A percentile compares a stretch with the other conserved stretches of the same genome.
phyloP scores from a whole-genome alignment of 2,113 vertebrate genomes.

The Spizaetus ornatus region DNA sequence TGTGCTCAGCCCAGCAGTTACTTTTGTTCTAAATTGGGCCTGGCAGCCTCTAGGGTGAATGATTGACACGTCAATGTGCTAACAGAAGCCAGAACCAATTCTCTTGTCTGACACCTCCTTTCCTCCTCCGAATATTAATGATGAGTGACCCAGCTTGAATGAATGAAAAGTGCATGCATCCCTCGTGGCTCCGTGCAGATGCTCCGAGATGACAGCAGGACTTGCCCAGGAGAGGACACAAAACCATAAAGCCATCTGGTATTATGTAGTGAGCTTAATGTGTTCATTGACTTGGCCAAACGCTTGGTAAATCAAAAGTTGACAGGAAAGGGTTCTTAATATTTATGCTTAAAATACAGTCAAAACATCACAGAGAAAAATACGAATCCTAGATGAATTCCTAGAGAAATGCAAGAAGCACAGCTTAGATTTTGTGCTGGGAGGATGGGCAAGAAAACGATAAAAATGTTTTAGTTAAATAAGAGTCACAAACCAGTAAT shows the following conservation, averaged over 20 bases:
- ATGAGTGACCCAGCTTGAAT: slow-evolving; percentile 22
- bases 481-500: neutral
- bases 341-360: slow-evolving; percentile 1
- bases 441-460: neutral
- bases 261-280: slow-evolving; percentile 3
- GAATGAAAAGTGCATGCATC: slow-evolving; percentile 53
- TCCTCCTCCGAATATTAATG: slow-evolving; percentile 13
- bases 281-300: slow-evolving; percentile 51
- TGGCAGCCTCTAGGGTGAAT: slow-evolving; percentile 44
- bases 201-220: slow-evolving; percentile 50
- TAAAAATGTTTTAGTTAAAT: neutral
- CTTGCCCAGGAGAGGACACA: slow-evolving; percentile 13
- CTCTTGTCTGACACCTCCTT: slow-evolving; percentile 27
- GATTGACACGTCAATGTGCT: slow-evolving; percentile 32
- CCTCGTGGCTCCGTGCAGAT: slow-evolving; percentile 26
- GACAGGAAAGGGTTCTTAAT: slow-evolving; percentile 31
- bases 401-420: neutral
- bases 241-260: slow-evolving; percentile 37
- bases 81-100: slow-evolving; percentile 41
- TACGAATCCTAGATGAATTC: neutral
- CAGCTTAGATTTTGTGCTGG: neutral
- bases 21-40: slow-evolving; percentile 49
- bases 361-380: neutral
- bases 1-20: slow-evolving; percentile 29
- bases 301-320: slow-evolving; percentile 38